Conservation (phyloP, 2,797 vertebrate species). For the Heterohyrax brucei region DNA sequence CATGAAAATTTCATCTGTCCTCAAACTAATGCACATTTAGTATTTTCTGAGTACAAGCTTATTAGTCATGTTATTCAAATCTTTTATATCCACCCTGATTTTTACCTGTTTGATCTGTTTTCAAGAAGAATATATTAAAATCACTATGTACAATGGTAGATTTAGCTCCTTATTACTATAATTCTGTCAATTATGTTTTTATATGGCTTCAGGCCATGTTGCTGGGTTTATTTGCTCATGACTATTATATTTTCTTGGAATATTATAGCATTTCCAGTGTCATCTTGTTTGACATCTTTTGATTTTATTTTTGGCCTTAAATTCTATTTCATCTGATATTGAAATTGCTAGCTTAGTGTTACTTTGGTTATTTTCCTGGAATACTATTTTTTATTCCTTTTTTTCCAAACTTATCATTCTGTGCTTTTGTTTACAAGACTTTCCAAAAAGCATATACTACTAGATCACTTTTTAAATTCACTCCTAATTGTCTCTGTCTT, state of each 20-base stretch:
- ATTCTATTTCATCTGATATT: constrained; percentile 54
- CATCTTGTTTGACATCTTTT: constrained; percentile 57
- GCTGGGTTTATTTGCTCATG: constrained; percentile 53
- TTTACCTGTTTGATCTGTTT: constrained; percentile 67
- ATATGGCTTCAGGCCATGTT: constrained; percentile 37
- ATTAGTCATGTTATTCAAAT: constrained; percentile 28
- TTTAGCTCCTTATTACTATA: constrained; percentile 71
- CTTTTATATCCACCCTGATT: constrained; percentile 54
- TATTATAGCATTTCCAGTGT: constrained; percentile 65
- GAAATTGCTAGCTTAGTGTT: constrained; percentile 55
- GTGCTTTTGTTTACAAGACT: constrained; percentile 30
- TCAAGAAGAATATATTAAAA: constrained; percentile 71
- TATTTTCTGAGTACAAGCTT: constrained; percentile 30
- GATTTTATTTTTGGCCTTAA: constrained; percentile 57
- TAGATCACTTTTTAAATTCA: background rate
- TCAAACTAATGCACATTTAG: constrained; percentile 58
- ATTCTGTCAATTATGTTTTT: constrained; percentile 75
- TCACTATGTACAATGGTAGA: constrained; percentile 46
- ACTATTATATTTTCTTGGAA: constrained; percentile 76
- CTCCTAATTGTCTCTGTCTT: constrained; percentile 39
- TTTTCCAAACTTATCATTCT: constrained; percentile 63
- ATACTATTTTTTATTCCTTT: constrained; percentile 59
- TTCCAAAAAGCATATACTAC: constrained; percentile 22
- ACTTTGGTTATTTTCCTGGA: constrained; percentile 70
- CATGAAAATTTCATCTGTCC: background rate